Conservation (phyloP, 1,140 invertebrate genomes). For the Drosophila simulans region DNA sequence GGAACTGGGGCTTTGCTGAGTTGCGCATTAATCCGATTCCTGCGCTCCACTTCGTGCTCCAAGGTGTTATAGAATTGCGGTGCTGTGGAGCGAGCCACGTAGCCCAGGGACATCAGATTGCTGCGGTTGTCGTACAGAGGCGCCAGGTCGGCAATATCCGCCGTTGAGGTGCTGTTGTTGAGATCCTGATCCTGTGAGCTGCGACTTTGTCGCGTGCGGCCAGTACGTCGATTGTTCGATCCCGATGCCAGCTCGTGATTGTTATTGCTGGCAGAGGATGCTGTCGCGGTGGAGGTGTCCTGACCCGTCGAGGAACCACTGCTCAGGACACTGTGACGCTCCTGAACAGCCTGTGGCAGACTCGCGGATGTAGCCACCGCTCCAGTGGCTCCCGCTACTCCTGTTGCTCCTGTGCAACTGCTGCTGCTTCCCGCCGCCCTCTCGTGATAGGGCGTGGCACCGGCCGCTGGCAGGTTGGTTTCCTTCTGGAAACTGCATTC, state of each 20-base stretch:
- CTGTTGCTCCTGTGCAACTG: conserved; percentile 26
- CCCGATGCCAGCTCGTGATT: conserved; percentile 35
- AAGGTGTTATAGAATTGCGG: conserved; percentile 79
- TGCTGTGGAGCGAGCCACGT: conserved; percentile 62
- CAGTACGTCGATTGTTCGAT: conserved; percentile 34
- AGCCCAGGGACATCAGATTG: conserved; percentile 81
- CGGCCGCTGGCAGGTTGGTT: conserved; percentile 23
- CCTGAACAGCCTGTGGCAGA: conserved; percentile 53
- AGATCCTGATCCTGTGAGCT: conserved; percentile 60
- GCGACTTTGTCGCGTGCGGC: conserved; percentile 49
- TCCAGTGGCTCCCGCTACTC: conserved; percentile 17
- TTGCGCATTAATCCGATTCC: conserved; percentile 82
- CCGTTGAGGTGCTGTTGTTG: conserved; percentile 73
- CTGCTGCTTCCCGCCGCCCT: conserved; percentile 50
- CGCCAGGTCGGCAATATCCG: conserved; percentile 70
- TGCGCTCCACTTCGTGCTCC: conserved; percentile 79
- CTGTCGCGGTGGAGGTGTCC: conserved; percentile 71
- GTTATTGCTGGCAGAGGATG: conserved; percentile 55
- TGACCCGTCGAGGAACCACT: conserved; percentile 73
- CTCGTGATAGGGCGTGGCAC: conserved; percentile 85
- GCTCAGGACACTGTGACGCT: conserved; percentile 82
- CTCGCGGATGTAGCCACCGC: conserved; percentile 62
- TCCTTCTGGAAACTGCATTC: conserved; percentile 85
- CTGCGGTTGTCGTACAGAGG: conserved; percentile 79
- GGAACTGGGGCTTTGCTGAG: conserved; percentile 56